Base-by-base conservation (phyloP, 2,888 invertebrate genomes). In the Podabrus alpinus region DNA sequence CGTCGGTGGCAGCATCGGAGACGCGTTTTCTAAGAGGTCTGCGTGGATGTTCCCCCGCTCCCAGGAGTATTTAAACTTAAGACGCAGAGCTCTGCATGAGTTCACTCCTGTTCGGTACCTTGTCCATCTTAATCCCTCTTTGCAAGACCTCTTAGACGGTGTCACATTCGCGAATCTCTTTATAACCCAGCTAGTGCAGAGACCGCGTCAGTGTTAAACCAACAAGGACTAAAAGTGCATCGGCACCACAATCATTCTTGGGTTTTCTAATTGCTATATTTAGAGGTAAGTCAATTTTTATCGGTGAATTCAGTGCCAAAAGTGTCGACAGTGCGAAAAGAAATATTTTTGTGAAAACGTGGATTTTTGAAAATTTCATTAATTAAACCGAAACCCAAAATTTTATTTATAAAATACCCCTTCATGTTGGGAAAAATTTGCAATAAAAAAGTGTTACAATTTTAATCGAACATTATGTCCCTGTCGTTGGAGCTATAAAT, bases 11-110 rank as follows among this genome's bases (percentile, higher is more conserved):
- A 89, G 90, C 89, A 88, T 88, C 89, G 88, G 88, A 88, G 88
- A 88, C 89, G 88, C 88, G 86, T 89, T 89, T 89, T 89, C 90
- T 89, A 89, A 90, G 91, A 91, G 90, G 90, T 89, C 89, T 80
- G 88, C 87, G 85, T 85, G 86, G 85, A 85, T 88, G 88, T 88
- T 89, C 89, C 90, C 89, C 90, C 90, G 89, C 90, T 88, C 88
- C 86, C 86, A 85, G 86, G 86, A 88, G 88, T 90, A 90, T 90
- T 90, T 90, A 90, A 90, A 90, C 88, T 89, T 88, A 88, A 88
- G 88, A 87, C 88, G 88, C 88, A 86, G 87, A 88, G 88, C 89
- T 88, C 88, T 88, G 88, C 89, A 89, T 88, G 89, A 90, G 90
- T 90, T 89, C 88, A 89, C 88, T 89, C 88, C 89, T 89, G 89